A percentile compares a stretch with the other conserved stretches of the same genome.
Conservation (phyloP, 1,140 invertebrate genomes). For the Drosophila eugracilis region DNA sequence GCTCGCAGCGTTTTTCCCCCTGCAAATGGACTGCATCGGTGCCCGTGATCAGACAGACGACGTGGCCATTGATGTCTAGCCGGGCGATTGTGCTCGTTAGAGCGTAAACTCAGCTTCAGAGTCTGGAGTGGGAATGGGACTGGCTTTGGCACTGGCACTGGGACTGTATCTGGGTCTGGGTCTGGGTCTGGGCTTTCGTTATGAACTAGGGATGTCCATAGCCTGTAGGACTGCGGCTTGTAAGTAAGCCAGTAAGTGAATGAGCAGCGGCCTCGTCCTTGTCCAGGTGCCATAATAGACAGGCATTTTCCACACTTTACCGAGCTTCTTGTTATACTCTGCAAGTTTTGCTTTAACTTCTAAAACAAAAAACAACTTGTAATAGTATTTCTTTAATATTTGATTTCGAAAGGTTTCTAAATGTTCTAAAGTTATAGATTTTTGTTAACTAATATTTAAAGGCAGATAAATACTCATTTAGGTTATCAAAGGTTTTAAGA, state of each 20-base stretch:
- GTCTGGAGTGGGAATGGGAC: background rate
- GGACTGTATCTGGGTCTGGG: background rate
- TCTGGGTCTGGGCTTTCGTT: background rate
- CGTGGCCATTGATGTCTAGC: constrained; percentile 73
- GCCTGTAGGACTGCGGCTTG: constrained; percentile 22
- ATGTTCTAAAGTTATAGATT: too few species aligned
- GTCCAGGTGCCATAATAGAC: constrained; percentile 81
- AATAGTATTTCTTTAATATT: too few species aligned
- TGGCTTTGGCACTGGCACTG: background rate
- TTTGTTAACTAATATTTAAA: too few species aligned
- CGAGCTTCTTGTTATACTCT: constrained; percentile 25
- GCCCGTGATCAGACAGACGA: constrained; percentile 52
- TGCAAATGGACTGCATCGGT: constrained; percentile 30
- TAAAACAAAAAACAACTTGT: background rate
- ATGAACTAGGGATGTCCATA: background rate
- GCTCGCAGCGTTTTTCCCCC: constrained; percentile 71
- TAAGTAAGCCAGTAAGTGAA: constrained; percentile 81
- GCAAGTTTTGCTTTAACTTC: background rate
- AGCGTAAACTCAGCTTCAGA: constrained; percentile 47
- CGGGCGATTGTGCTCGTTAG: constrained; percentile 72
- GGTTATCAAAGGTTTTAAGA: too few species aligned
- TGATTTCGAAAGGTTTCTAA: too few species aligned
- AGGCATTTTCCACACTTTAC: constrained; percentile 72
- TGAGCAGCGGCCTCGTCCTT: constrained; percentile 44
- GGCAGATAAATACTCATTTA: too few species aligned